Evolutionary conservation across 2,113 vertebrate species (phyloP), one percentile per base, ranked within the genome.

Genomic region (Platichthys flesus): DNA sequence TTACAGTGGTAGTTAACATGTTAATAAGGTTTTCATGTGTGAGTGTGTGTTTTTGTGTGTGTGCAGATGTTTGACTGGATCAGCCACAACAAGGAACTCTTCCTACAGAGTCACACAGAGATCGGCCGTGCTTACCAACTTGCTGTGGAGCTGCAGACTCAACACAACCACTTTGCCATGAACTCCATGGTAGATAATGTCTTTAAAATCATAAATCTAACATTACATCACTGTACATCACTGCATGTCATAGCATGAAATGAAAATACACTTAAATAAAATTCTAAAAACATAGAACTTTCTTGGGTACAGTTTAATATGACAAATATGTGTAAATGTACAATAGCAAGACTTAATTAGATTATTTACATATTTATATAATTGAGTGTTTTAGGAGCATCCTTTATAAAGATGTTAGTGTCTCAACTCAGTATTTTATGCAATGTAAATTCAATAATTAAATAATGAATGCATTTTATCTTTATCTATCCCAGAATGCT

Each of bases 121-220:
- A 99, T 99, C 0, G 98, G 98, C 2, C 95, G 97, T 81, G 96
- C 95, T 71, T 98, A 98, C 93, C 97, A 99, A 58, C 97, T 99
- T 0, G 97, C 98, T 9, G 93, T 97, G 20, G 98, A 99, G 91
- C 97, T 99, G 20, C 98, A 99, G 93, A 99, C 98, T 0, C 98
- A 99, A 82, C 98, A 99, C 94, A 99, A 98, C 90, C 98, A 99
- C 93, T 99, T 99, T 9, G 97, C 98, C 84, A 99, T 99, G 98
- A 99, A 99, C 90, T 99, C 98, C 66, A 99, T 99, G 98, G 98
- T 98, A 37, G 35, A 37, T 9, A 37, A 37, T 15, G n/a, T 55
- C 42, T 10, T 47, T 16, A 16, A 47, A 13, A 9, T 37, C 35
- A 37, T 37, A 31, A 31, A 31, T 31, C 31, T 31, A 31, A 31